phyloP scores from a whole-genome alignment of 2,113 vertebrate species.

The Otus sunia region DNA sequence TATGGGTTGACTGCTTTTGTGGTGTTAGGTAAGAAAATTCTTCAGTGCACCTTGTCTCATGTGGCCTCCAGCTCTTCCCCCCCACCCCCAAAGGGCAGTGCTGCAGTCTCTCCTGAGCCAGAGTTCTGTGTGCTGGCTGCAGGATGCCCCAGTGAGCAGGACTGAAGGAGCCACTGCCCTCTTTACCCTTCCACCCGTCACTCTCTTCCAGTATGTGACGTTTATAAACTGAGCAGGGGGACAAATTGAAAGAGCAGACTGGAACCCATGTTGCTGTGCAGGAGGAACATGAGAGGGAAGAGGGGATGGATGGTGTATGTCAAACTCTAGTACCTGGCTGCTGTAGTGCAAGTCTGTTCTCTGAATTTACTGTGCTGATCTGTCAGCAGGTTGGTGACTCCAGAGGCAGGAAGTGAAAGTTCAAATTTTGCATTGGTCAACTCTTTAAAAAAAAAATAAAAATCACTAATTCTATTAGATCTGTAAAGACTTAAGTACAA shows the following conservation, averaged over 20 bases:
- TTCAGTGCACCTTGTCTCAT: background rate
- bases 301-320: background rate
- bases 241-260: background rate
- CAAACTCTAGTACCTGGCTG: background rate
- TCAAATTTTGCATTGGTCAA: background rate
- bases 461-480: background rate
- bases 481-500: background rate
- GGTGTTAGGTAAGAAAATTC: background rate
- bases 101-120: background rate
- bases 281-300: background rate
- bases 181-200: accelerated
- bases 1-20: background rate
- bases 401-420: background rate
- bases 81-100: background rate
- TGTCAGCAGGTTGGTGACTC: background rate
- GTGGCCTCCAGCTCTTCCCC: background rate
- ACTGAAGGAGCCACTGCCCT: background rate
- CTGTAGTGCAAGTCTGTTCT: accelerated
- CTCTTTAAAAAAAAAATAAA: background rate
- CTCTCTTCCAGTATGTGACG: background rate
- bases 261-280: background rate
- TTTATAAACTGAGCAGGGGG: background rate
- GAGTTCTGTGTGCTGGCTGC: background rate
- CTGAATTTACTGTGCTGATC: background rate
- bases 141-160: background rate